A percentile compares a stretch with the other conserved stretches of the same genome.
These are phyloP conservation scores for Rhodophaea formosa DNA, from an alignment of 2,888 invertebrate species.

Conservation along the genomic window DNA sequence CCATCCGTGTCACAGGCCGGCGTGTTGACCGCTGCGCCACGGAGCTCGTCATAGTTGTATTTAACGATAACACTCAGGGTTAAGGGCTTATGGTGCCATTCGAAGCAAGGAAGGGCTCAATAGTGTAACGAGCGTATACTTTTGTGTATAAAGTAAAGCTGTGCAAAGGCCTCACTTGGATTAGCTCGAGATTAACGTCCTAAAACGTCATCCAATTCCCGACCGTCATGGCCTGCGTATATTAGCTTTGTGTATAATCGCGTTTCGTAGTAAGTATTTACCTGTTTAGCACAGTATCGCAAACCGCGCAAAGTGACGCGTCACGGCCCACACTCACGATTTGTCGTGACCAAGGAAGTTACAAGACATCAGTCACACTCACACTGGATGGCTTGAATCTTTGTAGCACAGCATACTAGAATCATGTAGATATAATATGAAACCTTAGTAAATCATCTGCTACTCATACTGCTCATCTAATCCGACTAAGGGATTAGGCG, in stretches of 20 bases:
- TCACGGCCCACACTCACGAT: conserved; percentile 14
- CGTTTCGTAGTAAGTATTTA: neutral
- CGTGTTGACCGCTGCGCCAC: too few species aligned
- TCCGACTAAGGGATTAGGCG: too few species aligned
- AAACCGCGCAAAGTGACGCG: conserved; percentile 6
- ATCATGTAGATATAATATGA: neutral
- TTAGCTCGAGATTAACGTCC: neutral
- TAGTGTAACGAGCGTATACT: too few species aligned
- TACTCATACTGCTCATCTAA: too few species aligned
- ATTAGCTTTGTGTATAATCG: neutral
- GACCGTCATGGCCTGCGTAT: neutral
- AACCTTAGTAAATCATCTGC: too few species aligned
- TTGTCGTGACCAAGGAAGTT: conserved; percentile 9
- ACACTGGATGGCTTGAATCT: neutral
- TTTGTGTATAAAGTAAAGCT: too few species aligned
- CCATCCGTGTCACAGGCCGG: too few species aligned
- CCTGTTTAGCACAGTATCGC: conserved; percentile 9
- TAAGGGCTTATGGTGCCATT: too few species aligned
- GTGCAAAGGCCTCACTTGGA: too few species aligned
- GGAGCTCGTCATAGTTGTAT: too few species aligned
- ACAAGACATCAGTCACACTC: conserved; percentile 4
- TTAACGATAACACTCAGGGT: too few species aligned
- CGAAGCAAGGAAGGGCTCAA: too few species aligned
- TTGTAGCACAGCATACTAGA: neutral
- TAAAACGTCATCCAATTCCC: neutral